Base-by-base conservation (phyloP, 2,888 invertebrate genomes). In the Patella pellucida region DNA sequence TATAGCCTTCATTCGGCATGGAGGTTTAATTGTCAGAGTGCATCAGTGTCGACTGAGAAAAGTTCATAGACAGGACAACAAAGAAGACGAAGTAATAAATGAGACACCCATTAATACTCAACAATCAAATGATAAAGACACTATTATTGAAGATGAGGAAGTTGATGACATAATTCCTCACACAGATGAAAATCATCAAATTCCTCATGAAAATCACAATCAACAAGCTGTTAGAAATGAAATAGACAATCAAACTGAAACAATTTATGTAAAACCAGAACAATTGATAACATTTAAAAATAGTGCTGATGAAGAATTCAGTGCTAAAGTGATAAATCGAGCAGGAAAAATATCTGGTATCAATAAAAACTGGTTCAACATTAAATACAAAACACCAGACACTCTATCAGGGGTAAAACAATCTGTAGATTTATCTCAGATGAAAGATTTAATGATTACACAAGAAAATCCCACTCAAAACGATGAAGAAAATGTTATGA, bases 1-100 rank as follows among this genome's bases (percentile, higher is more conserved):
- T 16, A 54, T 71, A 27, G 51, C 52, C 2, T 71, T 71, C 14
- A 52, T 71, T 54, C 50, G 71, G 23, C 71, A 71, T 19, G 71
- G 52, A 11, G 71, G 71, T 51, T 51, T 71, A 71, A 15, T 52
- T 52, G 52, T 52, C 14, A 52, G 52, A 52, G 71, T 71, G 15
- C 71, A 71, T 71, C 41, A 51, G 15, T 52, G 71, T 23, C 50
- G 71, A 27, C 16, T 71, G 41, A 71, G 19, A 16, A 52, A 41
- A 19, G 16, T 52, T 12, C 14, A 52, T 15, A 52, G 52, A n/a
- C 19, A 50, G 23, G 12, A 52, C 19, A 71, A 62, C 3, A 62
- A 19, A 12, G 62, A 62, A 62, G 23, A 62, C 19, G 23, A 12
- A 15, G 23, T 23, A 12, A 62, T 9, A 23, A 4, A 14, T 3